A percentile compares a stretch with the other conserved stretches of the same genome.
Conservation (phyloP, 2,888 invertebrate genomes). For the Endomychus coccineus region DNA sequence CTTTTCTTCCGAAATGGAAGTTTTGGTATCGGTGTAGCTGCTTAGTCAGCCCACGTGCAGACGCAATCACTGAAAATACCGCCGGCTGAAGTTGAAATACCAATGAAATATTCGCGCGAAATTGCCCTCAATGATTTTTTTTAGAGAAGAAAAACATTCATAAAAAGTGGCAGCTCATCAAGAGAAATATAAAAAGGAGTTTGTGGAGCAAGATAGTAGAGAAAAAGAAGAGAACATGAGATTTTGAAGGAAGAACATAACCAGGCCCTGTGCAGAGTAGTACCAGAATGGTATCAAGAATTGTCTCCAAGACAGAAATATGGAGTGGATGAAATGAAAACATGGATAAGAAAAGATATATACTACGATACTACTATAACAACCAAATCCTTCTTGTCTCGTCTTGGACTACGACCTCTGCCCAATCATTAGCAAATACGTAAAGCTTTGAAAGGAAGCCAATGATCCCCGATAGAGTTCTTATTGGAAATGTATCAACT, state of each 20-base stretch:
- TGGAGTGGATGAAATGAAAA: conserved; percentile 30
- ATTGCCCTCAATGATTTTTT: conserved; percentile 31
- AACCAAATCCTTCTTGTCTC: conserved; percentile 30
- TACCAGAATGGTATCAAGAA: conserved; percentile 41
- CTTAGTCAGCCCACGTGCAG: too few relatives aligned
- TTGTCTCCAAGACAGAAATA: conserved; percentile 35
- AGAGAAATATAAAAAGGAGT: conserved; percentile 12
- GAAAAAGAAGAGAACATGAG: too few relatives aligned
- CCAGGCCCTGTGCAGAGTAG: conserved; percentile 23
- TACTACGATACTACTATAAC: conserved; percentile 24
- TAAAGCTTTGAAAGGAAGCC: conserved; percentile 33
- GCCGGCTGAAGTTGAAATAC: too few relatives aligned
- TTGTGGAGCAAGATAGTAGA: conserved; percentile 6
- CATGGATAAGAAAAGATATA: conserved; percentile 28
- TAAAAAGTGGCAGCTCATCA: conserved; percentile 21
- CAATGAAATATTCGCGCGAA: too few relatives aligned
- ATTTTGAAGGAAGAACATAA: too few relatives aligned
- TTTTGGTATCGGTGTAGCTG: too few relatives aligned
- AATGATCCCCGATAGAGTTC: conserved; percentile 37
- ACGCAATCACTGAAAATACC: too few relatives aligned
- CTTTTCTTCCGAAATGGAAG: too few relatives aligned
- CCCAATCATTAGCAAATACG: conserved; percentile 8
- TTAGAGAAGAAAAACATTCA: conserved; percentile 30
- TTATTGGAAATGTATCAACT: conserved; percentile 38
- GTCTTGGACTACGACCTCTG: conserved; percentile 26